Base-by-base conservation (phyloP, 2,113 vertebrate species). In the Semnornis frantzii region DNA sequence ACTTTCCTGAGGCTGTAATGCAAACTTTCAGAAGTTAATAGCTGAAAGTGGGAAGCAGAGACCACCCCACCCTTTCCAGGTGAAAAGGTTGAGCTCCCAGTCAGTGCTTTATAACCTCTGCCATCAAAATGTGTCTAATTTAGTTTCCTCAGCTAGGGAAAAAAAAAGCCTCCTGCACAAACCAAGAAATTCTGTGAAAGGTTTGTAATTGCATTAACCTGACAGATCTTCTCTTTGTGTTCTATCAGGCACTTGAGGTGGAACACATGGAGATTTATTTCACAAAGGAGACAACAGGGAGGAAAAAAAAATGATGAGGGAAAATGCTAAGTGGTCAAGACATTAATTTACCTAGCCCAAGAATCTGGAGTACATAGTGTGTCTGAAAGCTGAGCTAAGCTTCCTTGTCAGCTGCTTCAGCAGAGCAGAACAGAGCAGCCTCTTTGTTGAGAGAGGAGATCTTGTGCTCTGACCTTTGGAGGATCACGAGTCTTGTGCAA, bases 401-500 rank as follows among this genome's bases (percentile, higher is more conserved):
- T 46, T 44, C 44, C 14, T 44, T 16, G 15, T 44, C 74, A 92
- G 85, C 86, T 92, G 95, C 94, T 89, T 74, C 42, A n/a, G 18
- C 46, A 58, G 76, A 39, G 69, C 70, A 50, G 81, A 89, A 87
- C 81, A 85, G 44, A 93, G 85, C 80, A 80, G 74, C 42, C 50
- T 34, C 78, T 86, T 75, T 92, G 86, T 82, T 69, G 64, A 55
- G 86, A 60, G 57, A 58, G 19, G 54, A 72, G 69, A 87, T 79
- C 63, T 50, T 6, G 7, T 78, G 66, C 81, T 86, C 55, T 94
- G 91, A 92, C 89, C 86, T 96, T 92, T 63, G 59, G 59, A 70
- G 1, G 24, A 87, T 69, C 62, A 11, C 8, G 12, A 72, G 28
- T 74, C 66, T 65, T 79, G 63, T 73, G 78, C 44, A 84, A 82